These are phyloP conservation scores for Poeciliopsis gracilis DNA, from an alignment of 2,797 vertebrate genomes.

Conservation along the genomic window DNA sequence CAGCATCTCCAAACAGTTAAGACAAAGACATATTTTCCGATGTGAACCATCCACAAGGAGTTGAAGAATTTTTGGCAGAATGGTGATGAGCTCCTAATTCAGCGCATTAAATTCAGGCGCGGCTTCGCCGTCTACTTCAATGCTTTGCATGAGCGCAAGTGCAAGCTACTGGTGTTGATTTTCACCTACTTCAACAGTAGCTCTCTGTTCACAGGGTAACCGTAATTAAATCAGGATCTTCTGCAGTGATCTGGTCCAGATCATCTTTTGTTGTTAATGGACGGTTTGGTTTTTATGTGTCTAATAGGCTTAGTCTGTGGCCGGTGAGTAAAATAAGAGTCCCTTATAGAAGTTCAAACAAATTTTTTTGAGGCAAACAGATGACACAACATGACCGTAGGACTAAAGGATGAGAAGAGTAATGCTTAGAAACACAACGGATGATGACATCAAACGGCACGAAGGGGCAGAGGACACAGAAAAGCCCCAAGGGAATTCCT, in stretches of 20 bases:
- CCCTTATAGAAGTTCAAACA: slow-evolving; percentile 68
- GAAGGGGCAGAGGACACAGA: slow-evolving; percentile 57
- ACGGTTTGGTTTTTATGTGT: slow-evolving; percentile 21
- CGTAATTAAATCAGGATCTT: slow-evolving; percentile 31
- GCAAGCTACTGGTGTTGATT: slow-evolving; percentile 43
- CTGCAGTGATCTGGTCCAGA: slow-evolving; percentile 24
- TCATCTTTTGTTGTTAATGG: slow-evolving; percentile 44
- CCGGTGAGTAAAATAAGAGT: slow-evolving; percentile 45
- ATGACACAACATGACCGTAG: slow-evolving; percentile 57
- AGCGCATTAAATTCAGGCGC: slow-evolving; percentile 64
- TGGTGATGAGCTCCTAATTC: slow-evolving; percentile 68
- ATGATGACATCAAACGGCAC: slow-evolving; percentile 68
- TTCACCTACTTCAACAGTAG: slow-evolving; percentile 29
- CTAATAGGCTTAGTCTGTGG: slow-evolving; percentile 42
- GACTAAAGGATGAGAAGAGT: slow-evolving; percentile 67
- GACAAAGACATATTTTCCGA: slow-evolving; percentile 79
- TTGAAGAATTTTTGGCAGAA: slow-evolving; percentile 71
- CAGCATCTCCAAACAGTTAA: slow-evolving; percentile 68
- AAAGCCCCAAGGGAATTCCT: slow-evolving; percentile 75
- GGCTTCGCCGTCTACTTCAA: slow-evolving; percentile 48
- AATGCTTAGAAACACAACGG: slow-evolving; percentile 68
- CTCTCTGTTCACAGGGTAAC: slow-evolving; percentile 27
- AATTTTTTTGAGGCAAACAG: slow-evolving; percentile 60
- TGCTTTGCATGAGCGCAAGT: slow-evolving; percentile 71
- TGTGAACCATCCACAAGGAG: slow-evolving; percentile 75